Evolutionary conservation across 2,888 invertebrate species (phyloP).

Genomic region (Hyalella azteca): DNA sequence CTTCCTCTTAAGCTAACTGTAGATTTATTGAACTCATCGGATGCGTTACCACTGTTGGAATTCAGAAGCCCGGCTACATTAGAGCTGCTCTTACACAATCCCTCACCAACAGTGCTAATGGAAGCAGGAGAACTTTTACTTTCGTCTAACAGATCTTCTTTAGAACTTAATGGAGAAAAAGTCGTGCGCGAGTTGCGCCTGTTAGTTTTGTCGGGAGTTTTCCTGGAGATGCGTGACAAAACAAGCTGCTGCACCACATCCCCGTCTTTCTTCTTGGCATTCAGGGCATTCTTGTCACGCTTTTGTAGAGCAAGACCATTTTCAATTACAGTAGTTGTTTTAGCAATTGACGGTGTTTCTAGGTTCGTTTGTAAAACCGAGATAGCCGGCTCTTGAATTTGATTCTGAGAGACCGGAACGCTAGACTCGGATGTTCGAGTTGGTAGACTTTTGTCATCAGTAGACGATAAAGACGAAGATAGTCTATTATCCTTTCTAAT

Average conservation of each 20-base stretch:
- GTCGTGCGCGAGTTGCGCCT: constrained; percentile 48
- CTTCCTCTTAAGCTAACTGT: constrained; percentile 21
- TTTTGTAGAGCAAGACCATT: constrained; percentile 14
- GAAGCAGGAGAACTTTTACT: background rate
- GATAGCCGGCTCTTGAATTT: too few species aligned
- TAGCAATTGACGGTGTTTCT: background rate
- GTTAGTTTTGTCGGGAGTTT: constrained; percentile 46
- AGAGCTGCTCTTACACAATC: background rate
- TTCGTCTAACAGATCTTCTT: constrained; percentile 3
- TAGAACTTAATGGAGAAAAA: constrained; percentile 30
- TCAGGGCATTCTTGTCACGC: constrained; percentile 17
- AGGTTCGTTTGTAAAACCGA: background rate
- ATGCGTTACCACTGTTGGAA: background rate
- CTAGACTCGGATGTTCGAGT: too few species aligned
- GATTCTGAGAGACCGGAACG: too few species aligned
- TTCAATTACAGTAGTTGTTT: background rate
- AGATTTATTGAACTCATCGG: background rate
- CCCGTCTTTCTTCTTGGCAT: constrained; percentile 49
- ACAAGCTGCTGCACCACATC: constrained; percentile 55
- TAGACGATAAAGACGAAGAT: constrained; percentile 25
- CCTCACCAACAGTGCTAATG: background rate
- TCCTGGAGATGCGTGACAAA: constrained; percentile 49
- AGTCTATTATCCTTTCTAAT: constrained; percentile 42
- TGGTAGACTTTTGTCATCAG: too few species aligned
- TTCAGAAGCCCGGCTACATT: background rate